Evolutionary conservation across 2,888 invertebrate species (phyloP).

Genomic region (Eupithecia dodoneata): DNA sequence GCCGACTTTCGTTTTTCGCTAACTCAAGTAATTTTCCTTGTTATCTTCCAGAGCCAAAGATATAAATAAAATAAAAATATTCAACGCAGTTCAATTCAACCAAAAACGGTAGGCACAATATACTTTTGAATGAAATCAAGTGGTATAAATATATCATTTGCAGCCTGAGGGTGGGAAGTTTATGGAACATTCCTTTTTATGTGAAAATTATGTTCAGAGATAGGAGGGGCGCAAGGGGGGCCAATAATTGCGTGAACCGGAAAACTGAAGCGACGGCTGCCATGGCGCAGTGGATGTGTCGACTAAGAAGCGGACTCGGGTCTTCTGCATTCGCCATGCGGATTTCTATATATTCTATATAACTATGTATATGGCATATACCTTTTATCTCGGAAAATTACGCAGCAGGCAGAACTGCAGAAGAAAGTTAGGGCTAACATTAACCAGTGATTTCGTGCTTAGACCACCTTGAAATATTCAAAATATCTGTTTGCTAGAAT

Average conservation of each 20-base stretch:
- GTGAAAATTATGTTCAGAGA: conserved; percentile 43
- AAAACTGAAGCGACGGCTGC: not conserved
- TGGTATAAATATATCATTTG: conserved; percentile 28
- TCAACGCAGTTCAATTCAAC: not conserved
- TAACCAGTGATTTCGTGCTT: too few species aligned
- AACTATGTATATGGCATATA: too few species aligned
- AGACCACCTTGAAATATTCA: too few species aligned
- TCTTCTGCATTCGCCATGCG: too few species aligned
- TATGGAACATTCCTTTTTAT: conserved; percentile 45
- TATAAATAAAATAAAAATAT: not conserved
- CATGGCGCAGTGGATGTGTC: not conserved
- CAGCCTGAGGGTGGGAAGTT: conserved; percentile 28
- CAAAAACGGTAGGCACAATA: not conserved
- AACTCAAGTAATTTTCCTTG: too few species aligned
- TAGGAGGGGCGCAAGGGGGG: not conserved
- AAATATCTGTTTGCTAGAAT: too few species aligned
- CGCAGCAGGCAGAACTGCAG: too few species aligned
- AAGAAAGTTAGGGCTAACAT: too few species aligned
- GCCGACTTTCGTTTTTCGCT: not conserved
- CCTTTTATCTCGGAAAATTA: too few species aligned
- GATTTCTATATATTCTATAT: too few species aligned
- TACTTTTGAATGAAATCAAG: conserved; percentile 14
- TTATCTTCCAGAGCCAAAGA: not conserved
- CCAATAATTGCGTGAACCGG: conserved; percentile 1
- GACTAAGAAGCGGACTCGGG: too few species aligned